Evolutionary conservation across 2,113 vertebrate species (phyloP).

Genomic region (Myrmecobius fasciatus): DNA sequence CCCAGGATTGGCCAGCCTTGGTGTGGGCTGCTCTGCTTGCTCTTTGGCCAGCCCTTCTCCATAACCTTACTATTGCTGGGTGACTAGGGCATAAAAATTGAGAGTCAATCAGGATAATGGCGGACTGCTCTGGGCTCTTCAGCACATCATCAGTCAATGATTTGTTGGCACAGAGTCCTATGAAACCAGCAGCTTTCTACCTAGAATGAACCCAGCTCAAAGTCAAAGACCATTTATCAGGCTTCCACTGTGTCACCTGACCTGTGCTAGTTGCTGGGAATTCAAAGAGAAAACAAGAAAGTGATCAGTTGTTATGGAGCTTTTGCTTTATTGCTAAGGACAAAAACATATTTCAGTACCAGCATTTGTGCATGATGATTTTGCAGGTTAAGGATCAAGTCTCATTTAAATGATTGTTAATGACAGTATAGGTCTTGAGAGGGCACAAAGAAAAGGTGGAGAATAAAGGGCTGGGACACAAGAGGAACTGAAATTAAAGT

Average conservation of each 20-base stretch:
- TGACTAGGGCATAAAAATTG: not conserved
- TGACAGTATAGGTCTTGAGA: not conserved
- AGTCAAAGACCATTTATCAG: not conserved
- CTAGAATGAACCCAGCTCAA: not conserved
- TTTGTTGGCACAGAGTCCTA: not conserved
- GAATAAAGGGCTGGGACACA: not conserved
- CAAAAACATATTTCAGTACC: not conserved
- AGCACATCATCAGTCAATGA: not conserved
- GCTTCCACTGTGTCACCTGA: fast-evolving
- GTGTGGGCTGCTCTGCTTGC: not conserved
- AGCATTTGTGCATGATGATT: not conserved
- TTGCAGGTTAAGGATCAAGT: not conserved
- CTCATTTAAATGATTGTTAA: not conserved
- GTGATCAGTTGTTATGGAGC: not conserved
- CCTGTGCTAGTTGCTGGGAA: not conserved
- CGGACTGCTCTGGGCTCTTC: not conserved
- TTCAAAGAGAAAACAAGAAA: not conserved
- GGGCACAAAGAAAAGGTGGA: not conserved
- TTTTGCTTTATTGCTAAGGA: not conserved
- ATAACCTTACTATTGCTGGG: fast-evolving
- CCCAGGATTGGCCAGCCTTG: not conserved
- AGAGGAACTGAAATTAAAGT: not conserved
- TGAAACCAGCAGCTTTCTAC: not conserved
- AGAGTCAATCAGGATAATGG: not conserved
- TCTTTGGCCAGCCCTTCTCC: not conserved